A percentile compares a stretch with the other conserved stretches of the same genome.
Evolutionary conservation across 2,888 invertebrate species (phyloP).

Genomic region (Nomada ferruginata): DNA sequence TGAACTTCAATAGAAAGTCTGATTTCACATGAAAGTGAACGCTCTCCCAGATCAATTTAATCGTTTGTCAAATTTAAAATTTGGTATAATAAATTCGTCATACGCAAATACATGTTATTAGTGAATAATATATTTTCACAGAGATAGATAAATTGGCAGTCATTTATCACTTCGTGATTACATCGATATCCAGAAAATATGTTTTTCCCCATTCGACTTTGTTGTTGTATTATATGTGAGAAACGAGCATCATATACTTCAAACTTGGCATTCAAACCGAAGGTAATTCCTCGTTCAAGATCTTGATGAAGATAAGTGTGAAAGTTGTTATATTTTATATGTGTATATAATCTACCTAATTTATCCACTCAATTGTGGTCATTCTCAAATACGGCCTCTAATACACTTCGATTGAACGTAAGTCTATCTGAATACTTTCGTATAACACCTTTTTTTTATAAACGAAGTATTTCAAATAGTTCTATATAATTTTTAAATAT

Average conservation of each 20-base stretch:
- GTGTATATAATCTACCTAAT: not conserved
- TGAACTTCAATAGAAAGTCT: no score
- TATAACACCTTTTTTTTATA: no score
- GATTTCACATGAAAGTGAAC: not conserved
- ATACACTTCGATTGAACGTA: no score
- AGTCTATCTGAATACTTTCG: no score
- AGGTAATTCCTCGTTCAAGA: not conserved
- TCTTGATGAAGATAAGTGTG: not conserved
- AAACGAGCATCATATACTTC: not conserved
- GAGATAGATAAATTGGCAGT: constrained; percentile 4
- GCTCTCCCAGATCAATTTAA: not conserved
- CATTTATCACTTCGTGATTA: not conserved
- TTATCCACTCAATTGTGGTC: not conserved
- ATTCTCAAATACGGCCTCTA: not conserved
- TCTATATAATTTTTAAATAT: not conserved
- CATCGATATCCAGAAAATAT: not conserved
- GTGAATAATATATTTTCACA: not conserved
- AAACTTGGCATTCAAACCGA: not conserved
- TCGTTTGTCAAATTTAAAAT: not conserved
- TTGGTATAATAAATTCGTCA: not conserved
- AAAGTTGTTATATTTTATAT: not conserved
- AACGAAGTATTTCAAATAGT: no score
- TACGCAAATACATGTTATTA: not conserved
- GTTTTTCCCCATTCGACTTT: not conserved
- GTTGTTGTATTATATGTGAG: not conserved